Conservation (phyloP, 2,797 vertebrate genomes). For the Dallia pectoralis region DNA sequence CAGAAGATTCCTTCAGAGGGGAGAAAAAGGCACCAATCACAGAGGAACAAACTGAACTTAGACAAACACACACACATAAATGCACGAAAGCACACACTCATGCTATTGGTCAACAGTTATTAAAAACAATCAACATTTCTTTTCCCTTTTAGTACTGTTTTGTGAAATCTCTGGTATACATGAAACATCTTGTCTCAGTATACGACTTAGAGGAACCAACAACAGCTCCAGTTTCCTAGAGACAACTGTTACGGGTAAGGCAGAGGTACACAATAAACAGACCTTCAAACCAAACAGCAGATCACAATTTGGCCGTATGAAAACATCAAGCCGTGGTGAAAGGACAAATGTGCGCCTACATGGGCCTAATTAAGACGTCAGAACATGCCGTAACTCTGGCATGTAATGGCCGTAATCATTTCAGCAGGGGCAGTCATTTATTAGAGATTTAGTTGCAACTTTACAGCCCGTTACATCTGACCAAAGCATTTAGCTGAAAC, state of each 20-base stretch:
- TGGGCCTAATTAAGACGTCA: too few species aligned
- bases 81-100: neutral
- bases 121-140: slow-evolving; percentile 5
- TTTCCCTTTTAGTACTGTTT: neutral
- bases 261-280: neutral
- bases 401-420: too few species aligned
- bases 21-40: neutral
- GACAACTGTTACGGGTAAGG: slow-evolving; percentile 7
- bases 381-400: too few species aligned
- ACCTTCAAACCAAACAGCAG: neutral
- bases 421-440: too few species aligned
- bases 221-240: neutral
- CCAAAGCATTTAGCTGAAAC: slow-evolving; percentile 3
- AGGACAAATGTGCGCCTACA: too few species aligned
- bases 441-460: neutral
- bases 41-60: neutral
- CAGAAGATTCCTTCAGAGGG: slow-evolving; percentile 87
- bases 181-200: neutral
- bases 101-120: neutral
- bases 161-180: neutral
- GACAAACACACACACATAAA: neutral
- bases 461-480: neutral
- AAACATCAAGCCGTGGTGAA: neutral
- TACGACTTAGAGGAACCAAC: neutral
- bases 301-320: neutral